These are phyloP conservation scores for Scaptomyza hsui DNA, from an alignment of 1,140 invertebrate species.

Conservation along the genomic window DNA sequence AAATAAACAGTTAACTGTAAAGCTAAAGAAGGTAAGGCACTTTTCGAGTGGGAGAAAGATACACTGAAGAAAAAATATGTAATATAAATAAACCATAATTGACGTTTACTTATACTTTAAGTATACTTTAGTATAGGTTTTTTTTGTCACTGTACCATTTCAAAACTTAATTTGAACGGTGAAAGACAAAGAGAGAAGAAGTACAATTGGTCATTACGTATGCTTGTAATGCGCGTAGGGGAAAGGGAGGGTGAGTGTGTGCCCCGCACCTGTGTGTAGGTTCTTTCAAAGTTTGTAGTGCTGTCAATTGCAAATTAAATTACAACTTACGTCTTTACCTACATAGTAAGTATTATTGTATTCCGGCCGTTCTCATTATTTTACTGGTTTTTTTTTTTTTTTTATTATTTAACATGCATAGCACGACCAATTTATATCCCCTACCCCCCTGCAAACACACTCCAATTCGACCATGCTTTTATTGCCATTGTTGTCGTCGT, in stretches of 20 bases:
- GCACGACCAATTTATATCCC: constrained; percentile 56
- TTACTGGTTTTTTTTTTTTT: constrained; percentile 24
- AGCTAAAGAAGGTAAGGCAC: constrained; percentile 3
- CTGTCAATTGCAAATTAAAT: constrained; percentile 42
- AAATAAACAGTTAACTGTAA: constrained; percentile 41
- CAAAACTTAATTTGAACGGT: background rate
- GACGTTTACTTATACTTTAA: no score
- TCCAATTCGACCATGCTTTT: constrained; percentile 22
- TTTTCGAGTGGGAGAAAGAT: background rate
- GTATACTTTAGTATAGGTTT: no score
- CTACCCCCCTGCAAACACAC: background rate
- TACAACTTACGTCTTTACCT: constrained; percentile 35
- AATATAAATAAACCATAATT: background rate
- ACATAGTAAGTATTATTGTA: constrained; percentile 1
- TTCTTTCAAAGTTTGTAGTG: background rate
- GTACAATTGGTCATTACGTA: constrained; percentile 10
- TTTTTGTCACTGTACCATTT: no score
- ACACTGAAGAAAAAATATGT: background rate
- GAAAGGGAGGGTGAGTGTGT: background rate
- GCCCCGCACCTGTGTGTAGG: constrained; percentile 6
- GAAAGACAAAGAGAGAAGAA: background rate
- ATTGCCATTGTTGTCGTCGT: constrained; percentile 41
- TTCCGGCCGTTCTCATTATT: constrained; percentile 40
- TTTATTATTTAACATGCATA: constrained; percentile 68
- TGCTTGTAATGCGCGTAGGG: background rate